Evolutionary conservation across 2,888 invertebrate species (phyloP), one percentile per base, ranked within the genome.

Genomic region (Margaritifera margaritifera): DNA sequence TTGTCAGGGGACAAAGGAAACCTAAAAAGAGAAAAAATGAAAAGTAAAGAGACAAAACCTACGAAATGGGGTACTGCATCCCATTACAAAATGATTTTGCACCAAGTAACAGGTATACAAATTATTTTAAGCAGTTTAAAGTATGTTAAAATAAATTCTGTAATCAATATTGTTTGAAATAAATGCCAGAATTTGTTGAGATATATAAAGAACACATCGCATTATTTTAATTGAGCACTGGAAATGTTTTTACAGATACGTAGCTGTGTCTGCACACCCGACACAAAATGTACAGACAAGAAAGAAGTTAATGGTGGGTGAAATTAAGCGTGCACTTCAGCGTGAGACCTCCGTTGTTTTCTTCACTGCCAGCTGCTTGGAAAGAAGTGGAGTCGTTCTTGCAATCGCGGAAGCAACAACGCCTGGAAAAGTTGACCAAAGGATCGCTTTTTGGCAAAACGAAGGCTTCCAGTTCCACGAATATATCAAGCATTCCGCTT

Each of bases 341-440:
- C 67, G 77, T 25, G 77, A 77, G 53, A 77, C 74, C 0, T 77
- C 77, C 15, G 72, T 68, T 2, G 66, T 77, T 5, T 77, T 77
- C 55, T 77, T 77, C 59, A 74, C 68, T 53, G 77, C 77, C 6
- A 57, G 68, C 3, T 58, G 55, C 52, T 68, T 66, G 2, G 72
- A 72, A 72, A 77, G 72, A 64, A 66, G 72, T 31, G 42, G 42
- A 3, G 53, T 65, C 20, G 69, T 72, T 22, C 66, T 77, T 5
- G 67, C 74, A 27, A 72, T 77, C 15, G 64, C 74, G 27, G 77
- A 77, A 58, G 74, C 74, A 61, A 77, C 77, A 1, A 77, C 74
- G 8, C 77, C 77, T 6, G 72, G 74, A 2, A 61, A 71, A 54
- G 74, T 74, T 65, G 64, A 70, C 42, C 53, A 72, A 52, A 61